Conservation (phyloP, 2,888 invertebrate genomes). For the Drosophila parthenogenetica region DNA sequence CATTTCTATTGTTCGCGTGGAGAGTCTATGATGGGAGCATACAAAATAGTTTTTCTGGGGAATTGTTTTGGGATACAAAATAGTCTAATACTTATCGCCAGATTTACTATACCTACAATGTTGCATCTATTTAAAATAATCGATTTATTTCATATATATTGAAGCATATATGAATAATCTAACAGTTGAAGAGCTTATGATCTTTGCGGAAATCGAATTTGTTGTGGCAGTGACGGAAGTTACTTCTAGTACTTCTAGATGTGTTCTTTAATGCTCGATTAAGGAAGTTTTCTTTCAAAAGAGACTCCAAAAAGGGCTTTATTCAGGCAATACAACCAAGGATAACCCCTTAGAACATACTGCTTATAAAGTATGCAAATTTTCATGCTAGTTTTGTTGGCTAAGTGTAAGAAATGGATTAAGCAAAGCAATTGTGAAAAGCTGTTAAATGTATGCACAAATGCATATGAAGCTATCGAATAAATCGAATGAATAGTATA, state of each 20-base stretch:
- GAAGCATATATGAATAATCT: background rate
- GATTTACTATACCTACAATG: conserved; percentile 17
- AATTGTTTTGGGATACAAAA: conserved; percentile 11
- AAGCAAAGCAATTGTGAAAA: background rate
- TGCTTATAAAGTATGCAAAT: no score
- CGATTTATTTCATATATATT: background rate
- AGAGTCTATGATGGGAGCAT: conserved; percentile 40
- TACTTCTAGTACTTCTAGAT: no score
- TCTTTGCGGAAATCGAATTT: background rate
- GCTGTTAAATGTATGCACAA: conserved; percentile 3
- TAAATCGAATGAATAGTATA: background rate
- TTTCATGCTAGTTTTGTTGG: no score
- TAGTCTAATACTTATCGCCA: conserved; percentile 12
- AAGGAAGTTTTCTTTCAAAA: no score
- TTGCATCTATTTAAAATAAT: conserved; percentile 16
- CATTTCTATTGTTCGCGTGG: conserved; percentile 40
- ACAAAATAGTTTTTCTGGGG: conserved; percentile 31
- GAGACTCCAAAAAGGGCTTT: no score
- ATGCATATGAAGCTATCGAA: background rate
- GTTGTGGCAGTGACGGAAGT: no score
- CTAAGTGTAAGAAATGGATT: background rate
- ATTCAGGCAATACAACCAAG: no score
- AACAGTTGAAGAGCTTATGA: background rate
- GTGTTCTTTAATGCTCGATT: no score
- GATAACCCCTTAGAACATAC: no score